Evolutionary conservation across 2,888 invertebrate genomes (phyloP).

Genomic region (Abrostola triplasia): DNA sequence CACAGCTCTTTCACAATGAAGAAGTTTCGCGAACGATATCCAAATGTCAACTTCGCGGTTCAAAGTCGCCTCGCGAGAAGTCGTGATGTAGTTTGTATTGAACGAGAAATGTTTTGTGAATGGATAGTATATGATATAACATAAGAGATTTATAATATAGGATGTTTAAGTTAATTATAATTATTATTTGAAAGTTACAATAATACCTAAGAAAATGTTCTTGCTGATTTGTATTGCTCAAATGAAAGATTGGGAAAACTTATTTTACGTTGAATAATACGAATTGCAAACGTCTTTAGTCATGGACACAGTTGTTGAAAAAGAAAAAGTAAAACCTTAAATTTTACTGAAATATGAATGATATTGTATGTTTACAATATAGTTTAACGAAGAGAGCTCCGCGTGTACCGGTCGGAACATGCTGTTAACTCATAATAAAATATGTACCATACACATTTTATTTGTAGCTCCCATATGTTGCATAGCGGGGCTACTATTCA

Average conservation of each 20-base stretch:
- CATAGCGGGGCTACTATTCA: not conserved
- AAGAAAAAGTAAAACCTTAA: too few species aligned
- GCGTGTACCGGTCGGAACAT: not conserved
- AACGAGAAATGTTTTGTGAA: constrained; percentile 1
- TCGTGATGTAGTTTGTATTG: not conserved
- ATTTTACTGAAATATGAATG: too few species aligned
- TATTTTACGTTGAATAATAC: too few species aligned
- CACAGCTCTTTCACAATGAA: constrained; percentile 64
- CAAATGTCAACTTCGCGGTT: constrained; percentile 49
- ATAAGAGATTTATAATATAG: not conserved
- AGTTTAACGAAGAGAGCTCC: too few species aligned
- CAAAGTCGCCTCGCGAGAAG: constrained; percentile 29
- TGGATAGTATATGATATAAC: not conserved
- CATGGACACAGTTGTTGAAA: too few species aligned
- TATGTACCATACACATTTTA: not conserved
- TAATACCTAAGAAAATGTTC: too few species aligned
- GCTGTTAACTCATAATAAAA: not conserved
- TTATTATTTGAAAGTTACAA: too few species aligned
- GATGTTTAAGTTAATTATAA: too few species aligned
- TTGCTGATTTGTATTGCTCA: too few species aligned
- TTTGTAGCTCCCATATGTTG: constrained; percentile 1
- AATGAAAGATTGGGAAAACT: too few species aligned
- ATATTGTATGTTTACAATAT: too few species aligned
- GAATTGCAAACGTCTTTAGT: too few species aligned
- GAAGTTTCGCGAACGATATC: constrained; percentile 27